These are phyloP conservation scores for Epinotia bilunana DNA, from an alignment of 2,888 invertebrate genomes.

Conservation along the genomic window DNA sequence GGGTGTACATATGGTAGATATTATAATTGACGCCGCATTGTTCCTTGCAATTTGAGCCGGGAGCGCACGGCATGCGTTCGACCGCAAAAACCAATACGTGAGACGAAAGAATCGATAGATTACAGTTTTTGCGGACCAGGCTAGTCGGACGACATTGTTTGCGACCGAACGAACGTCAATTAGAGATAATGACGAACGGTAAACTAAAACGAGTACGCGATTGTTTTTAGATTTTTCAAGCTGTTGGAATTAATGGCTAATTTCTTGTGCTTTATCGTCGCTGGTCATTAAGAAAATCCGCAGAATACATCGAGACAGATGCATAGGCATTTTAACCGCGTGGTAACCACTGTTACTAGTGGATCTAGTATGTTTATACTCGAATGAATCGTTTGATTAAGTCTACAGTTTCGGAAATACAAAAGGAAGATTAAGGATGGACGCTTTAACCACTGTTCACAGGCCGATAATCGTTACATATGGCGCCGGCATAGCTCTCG, in stretches of 20 bases:
- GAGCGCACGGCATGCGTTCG: conserved; percentile 72
- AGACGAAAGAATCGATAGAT: conserved; percentile 78
- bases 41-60: conserved; percentile 64
- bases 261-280: conserved; percentile 32
- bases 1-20: conserved; percentile 66
- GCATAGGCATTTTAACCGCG: neutral
- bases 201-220: conserved; percentile 66
- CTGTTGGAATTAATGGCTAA: conserved; percentile 33
- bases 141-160: conserved; percentile 77
- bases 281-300: conserved; percentile 10
- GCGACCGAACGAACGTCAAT: conserved; percentile 69
- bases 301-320: neutral
- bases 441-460: too few relatives aligned
- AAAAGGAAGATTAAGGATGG: too few relatives aligned
- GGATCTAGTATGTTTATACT: neutral
- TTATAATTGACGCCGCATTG: conserved; percentile 71
- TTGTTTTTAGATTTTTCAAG: conserved; percentile 54
- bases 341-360: neutral
- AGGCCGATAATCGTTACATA: too few relatives aligned
- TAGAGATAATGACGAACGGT: conserved; percentile 78
- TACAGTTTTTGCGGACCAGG: conserved; percentile 72
- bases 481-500: too few relatives aligned
- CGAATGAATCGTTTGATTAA: too few relatives aligned
- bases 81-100: conserved; percentile 74
- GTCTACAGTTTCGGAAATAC: too few relatives aligned